Evolutionary conservation across 2,888 invertebrate genomes (phyloP).

Genomic region (Notodonta dromedarius): DNA sequence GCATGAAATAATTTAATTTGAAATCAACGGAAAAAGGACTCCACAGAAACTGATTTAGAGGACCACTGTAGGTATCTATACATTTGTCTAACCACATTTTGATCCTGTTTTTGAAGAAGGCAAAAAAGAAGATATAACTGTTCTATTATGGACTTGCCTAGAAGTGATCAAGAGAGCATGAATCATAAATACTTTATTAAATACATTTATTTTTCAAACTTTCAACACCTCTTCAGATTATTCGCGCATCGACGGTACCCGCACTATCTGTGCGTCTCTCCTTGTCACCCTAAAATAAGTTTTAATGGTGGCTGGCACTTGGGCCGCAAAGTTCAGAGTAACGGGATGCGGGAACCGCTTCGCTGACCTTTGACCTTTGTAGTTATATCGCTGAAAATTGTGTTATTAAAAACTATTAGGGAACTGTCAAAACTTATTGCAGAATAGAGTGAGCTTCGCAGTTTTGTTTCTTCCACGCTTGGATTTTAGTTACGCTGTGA

Average conservation of each 20-base stretch:
- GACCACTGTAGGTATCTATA: too few relatives aligned
- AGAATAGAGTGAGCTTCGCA: constrained; percentile 11
- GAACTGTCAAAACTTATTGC: background rate
- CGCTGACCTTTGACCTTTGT: constrained; percentile 16
- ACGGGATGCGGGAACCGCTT: constrained; percentile 49
- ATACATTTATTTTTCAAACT: too few relatives aligned
- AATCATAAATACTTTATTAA: too few relatives aligned
- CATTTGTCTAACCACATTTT: too few relatives aligned
- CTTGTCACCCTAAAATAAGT: constrained; percentile 46
- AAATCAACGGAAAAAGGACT: too few relatives aligned
- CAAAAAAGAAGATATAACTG: too few relatives aligned
- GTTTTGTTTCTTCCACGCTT: background rate
- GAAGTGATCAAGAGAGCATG: too few relatives aligned
- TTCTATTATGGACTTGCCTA: too few relatives aligned
- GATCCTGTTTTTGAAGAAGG: too few relatives aligned
- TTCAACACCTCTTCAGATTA: too few relatives aligned
- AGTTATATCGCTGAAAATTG: constrained; percentile 34
- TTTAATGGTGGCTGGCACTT: constrained; percentile 65
- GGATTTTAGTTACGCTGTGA: too few relatives aligned
- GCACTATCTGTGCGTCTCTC: constrained; percentile 31
- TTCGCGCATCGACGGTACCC: constrained; percentile 10
- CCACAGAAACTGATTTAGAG: too few relatives aligned
- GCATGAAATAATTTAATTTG: background rate
- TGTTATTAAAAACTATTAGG: constrained; percentile 22
- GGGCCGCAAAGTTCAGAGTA: constrained; percentile 46